These are phyloP conservation scores for Himantopus leucocephalus DNA, from an alignment of 2,113 vertebrate species.

Conservation along the genomic window DNA sequence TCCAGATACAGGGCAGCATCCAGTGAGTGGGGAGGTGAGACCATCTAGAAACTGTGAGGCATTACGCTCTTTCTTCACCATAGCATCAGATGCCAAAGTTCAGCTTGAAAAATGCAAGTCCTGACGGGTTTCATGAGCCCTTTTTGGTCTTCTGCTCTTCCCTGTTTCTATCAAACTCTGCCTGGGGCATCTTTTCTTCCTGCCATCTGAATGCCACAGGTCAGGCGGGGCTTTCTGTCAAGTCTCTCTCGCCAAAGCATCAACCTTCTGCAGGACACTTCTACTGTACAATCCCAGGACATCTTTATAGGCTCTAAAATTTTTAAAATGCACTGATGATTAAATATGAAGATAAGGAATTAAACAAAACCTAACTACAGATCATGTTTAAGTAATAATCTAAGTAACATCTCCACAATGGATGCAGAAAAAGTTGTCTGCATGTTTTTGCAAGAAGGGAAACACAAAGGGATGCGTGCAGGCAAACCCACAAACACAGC, in stretches of 20 bases:
- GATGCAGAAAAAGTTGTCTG: not conserved
- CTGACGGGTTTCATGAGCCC: not conserved
- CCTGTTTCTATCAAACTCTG: not conserved
- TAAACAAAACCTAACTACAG: not conserved
- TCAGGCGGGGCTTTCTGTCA: not conserved
- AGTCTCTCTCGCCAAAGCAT: not conserved
- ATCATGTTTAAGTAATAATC: not conserved
- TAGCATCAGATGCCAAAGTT: not conserved
- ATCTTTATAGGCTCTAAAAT: not conserved
- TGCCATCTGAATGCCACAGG: not conserved
- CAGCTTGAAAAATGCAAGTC: not conserved
- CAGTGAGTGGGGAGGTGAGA: not conserved
- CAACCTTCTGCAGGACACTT: not conserved
- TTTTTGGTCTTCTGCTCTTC: not conserved
- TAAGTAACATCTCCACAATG: not conserved
- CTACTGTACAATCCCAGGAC: not conserved
- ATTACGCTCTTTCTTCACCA: not conserved
- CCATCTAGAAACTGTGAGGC: not conserved
- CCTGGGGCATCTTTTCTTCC: not conserved
- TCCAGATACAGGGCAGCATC: not conserved
- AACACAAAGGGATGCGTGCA: not conserved
- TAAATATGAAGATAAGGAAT: not conserved
- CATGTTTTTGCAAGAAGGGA: not conserved
- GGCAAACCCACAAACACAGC: not conserved
- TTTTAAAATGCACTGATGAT: not conserved